phyloP scores from a whole-genome alignment of 2,888 invertebrate species.

The Clanis bilineata region DNA sequence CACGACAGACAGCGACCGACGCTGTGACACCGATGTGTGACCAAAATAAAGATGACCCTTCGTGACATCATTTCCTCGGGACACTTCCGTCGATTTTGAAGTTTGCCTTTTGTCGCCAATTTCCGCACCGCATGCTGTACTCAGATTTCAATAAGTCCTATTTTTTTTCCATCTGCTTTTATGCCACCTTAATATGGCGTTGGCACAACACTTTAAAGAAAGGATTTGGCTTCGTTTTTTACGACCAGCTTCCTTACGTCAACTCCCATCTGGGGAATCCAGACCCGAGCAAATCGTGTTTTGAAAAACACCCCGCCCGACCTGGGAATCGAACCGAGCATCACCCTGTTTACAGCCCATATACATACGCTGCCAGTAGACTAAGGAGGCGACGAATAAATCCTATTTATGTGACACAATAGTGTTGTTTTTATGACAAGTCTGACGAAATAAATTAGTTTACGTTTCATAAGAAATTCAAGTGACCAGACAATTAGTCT shows the following conservation, averaged over 20 bases:
- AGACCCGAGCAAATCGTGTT: too few species aligned
- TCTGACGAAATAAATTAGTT: neutral
- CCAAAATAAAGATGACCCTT: slow-evolving; percentile 15
- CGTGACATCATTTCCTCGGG: slow-evolving; percentile 18
- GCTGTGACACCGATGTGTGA: slow-evolving; percentile 14
- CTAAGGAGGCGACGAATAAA: too few species aligned
- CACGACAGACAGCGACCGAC: neutral
- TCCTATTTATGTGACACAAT: neutral
- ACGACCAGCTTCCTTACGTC: too few species aligned
- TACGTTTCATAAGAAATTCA: neutral
- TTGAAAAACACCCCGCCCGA: too few species aligned
- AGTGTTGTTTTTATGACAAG: neutral
- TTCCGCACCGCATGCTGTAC: neutral
- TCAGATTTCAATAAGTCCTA: neutral
- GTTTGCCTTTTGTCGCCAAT: neutral
- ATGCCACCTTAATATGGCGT: too few species aligned
- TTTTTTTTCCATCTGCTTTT: too few species aligned
- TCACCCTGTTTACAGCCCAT: too few species aligned
- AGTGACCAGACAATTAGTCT: neutral
- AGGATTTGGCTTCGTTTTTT: too few species aligned
- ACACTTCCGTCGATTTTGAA: slow-evolving; percentile 13
- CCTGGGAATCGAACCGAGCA: too few species aligned
- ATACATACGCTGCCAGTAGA: too few species aligned
- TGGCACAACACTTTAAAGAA: too few species aligned
- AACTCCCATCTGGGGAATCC: too few species aligned